A percentile compares a stretch with the other conserved stretches of the same genome.
These are phyloP conservation scores for Brienomyrus brachyistius DNA, from an alignment of 2,113 vertebrate species.

Conservation along the genomic window DNA sequence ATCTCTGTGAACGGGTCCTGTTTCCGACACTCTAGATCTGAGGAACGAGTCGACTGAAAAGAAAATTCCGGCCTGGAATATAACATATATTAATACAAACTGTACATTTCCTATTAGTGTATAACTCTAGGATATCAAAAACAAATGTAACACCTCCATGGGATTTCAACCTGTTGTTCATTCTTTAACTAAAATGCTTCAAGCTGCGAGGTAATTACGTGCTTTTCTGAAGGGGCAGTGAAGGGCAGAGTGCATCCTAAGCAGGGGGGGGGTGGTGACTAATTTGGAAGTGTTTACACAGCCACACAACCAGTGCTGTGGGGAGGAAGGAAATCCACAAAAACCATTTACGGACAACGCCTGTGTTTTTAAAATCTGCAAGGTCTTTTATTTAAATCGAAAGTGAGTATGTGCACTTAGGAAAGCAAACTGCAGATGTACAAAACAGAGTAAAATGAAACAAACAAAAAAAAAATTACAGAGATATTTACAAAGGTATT, in stretches of 20 bases:
- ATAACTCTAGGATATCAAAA: not conserved
- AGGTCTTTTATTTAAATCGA: not conserved
- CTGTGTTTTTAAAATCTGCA: not conserved
- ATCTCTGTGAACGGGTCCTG: not conserved
- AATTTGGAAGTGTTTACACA: not conserved
- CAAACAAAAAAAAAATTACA: no score
- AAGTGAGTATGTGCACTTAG: not conserved
- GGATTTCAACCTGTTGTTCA: not conserved
- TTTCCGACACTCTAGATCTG: not conserved
- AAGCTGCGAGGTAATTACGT: not conserved
- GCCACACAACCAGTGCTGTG: not conserved
- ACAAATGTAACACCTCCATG: not conserved
- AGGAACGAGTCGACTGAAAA: not conserved
- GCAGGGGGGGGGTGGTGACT: no score
- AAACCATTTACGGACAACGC: not conserved
- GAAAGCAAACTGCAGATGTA: not conserved
- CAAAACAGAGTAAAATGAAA: not conserved
- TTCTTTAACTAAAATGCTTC: not conserved
- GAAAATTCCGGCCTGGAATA: not conserved
- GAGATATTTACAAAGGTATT: not conserved
- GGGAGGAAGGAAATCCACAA: not conserved
- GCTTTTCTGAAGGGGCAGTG: not conserved
- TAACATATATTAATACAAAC: not conserved
- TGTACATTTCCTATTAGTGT: not conserved
- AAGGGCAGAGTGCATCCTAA: not conserved